A percentile compares a stretch with the other conserved stretches of the same genome.
Evolutionary conservation across 1,140 invertebrate species (phyloP).

Genomic region (Globodera ellingtonae): DNA sequence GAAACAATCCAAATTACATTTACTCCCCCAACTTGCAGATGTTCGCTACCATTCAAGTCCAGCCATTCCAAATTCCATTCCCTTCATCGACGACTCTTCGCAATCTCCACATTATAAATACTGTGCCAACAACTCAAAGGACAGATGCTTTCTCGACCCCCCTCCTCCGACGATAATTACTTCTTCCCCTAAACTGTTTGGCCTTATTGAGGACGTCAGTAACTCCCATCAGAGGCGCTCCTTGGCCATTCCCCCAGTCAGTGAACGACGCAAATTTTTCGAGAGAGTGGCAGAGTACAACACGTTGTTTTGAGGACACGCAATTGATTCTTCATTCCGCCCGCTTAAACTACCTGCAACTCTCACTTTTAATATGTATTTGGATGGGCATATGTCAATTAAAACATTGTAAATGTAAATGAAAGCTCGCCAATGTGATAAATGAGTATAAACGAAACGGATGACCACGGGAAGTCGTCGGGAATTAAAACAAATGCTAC

Average conservation of each 20-base stretch:
- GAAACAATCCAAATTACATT: neutral
- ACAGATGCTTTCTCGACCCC: conserved; percentile 7
- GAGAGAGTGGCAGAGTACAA: conserved; percentile 57
- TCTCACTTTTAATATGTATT: neutral
- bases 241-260: conserved; percentile 53
- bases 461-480: no score
- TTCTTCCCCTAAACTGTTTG: conserved; percentile 4
- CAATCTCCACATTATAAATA: conserved; percentile 23
- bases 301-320: conserved; percentile 30
- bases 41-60: conserved; percentile 62
- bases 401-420: neutral
- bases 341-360: neutral
- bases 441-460: neutral
- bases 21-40: conserved; percentile 47
- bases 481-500: no score
- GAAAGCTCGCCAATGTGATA: neutral
- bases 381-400: neutral
- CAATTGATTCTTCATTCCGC: neutral
- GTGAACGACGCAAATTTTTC: conserved; percentile 61
- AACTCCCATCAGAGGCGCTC: conserved; percentile 38
- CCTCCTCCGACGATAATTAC: conserved; percentile 13
- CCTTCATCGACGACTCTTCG: neutral
- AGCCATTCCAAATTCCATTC: conserved; percentile 42
- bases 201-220: neutral
- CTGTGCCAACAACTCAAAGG: conserved; percentile 24